phyloP scores from a whole-genome alignment of 2,888 invertebrate genomes.

The Eurytoma californica region DNA sequence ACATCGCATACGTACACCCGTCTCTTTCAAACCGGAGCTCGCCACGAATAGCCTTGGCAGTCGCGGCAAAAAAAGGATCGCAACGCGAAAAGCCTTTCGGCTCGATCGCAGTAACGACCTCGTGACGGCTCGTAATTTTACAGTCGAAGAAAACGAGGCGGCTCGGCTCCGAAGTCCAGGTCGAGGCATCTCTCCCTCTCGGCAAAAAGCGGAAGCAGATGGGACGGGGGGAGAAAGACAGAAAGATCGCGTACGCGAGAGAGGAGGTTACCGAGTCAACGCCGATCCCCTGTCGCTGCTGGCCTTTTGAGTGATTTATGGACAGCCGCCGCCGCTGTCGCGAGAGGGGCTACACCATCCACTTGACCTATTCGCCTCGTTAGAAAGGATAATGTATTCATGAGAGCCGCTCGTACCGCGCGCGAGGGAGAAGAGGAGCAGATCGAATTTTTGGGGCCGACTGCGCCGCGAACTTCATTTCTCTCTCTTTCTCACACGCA shows the following conservation, averaged over 20 bases:
- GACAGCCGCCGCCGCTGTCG: slow-evolving; percentile 61
- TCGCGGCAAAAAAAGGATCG: background rate
- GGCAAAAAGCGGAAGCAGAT: slow-evolving; percentile 68
- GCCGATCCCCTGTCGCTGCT: slow-evolving; percentile 59
- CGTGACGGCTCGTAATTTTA: slow-evolving; percentile 60
- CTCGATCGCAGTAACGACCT: slow-evolving; percentile 9
- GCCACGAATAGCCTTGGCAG: background rate
- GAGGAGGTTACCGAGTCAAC: slow-evolving; percentile 59
- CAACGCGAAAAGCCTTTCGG: slow-evolving; percentile 6
- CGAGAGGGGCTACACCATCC: slow-evolving; percentile 57
- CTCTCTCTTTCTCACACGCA: too few relatives aligned
- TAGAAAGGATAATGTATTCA: slow-evolving; percentile 72
- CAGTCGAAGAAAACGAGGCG: slow-evolving; percentile 60
- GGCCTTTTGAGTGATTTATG: slow-evolving; percentile 70
- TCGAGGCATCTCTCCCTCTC: slow-evolving; percentile 9
- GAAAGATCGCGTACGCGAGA: slow-evolving; percentile 31
- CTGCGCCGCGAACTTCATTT: background rate
- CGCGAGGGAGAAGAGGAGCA: background rate
- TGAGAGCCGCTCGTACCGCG: slow-evolving; percentile 61
- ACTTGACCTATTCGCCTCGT: slow-evolving; percentile 72
- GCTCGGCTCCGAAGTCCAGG: background rate
- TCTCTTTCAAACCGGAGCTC: background rate
- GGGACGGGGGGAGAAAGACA: slow-evolving; percentile 55
- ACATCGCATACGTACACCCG: too few relatives aligned
- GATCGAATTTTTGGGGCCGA: slow-evolving; percentile 29